Evolutionary conservation across 2,113 vertebrate species (phyloP).

Genomic region (Oryctolagus cuniculus): DNA sequence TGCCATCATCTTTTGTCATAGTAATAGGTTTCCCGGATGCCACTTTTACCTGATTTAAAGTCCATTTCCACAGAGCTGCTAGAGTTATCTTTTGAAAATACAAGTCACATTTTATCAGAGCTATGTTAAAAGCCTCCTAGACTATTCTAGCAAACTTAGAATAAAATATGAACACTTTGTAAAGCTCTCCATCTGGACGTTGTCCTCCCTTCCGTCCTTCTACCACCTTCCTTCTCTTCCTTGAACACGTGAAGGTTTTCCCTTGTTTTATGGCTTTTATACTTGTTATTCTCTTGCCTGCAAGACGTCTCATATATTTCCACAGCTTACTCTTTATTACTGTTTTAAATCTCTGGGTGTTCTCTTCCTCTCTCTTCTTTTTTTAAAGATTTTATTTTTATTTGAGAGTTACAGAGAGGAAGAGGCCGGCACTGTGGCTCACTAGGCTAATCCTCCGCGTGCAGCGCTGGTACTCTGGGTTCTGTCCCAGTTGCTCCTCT

Average conservation of each 20-base stretch:
- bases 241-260: neutral
- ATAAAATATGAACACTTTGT: neutral
- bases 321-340: neutral
- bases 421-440: too few relatives aligned
- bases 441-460: too few relatives aligned
- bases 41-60: neutral
- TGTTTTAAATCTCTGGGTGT: neutral
- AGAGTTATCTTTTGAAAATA: slow-evolving; percentile 17
- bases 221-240: neutral
- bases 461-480: too few relatives aligned
- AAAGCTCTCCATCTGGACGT: neutral
- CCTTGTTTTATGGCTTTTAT: neutral
- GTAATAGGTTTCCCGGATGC: neutral
- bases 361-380: too few relatives aligned
- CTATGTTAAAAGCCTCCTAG: neutral
- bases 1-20: neutral
- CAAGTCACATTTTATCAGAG: neutral
- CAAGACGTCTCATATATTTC: neutral
- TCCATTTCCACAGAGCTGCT: neutral
- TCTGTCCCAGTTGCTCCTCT: too few relatives aligned
- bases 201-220: neutral
- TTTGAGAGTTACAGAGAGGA: too few relatives aligned
- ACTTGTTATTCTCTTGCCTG: neutral
- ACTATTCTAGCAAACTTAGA: slow-evolving; percentile 23
- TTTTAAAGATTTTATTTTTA: neutral